Evolutionary conservation across 2,888 invertebrate species (phyloP), one percentile per base, ranked within the genome.

Genomic region (Rhagophthalmus giganteus): DNA sequence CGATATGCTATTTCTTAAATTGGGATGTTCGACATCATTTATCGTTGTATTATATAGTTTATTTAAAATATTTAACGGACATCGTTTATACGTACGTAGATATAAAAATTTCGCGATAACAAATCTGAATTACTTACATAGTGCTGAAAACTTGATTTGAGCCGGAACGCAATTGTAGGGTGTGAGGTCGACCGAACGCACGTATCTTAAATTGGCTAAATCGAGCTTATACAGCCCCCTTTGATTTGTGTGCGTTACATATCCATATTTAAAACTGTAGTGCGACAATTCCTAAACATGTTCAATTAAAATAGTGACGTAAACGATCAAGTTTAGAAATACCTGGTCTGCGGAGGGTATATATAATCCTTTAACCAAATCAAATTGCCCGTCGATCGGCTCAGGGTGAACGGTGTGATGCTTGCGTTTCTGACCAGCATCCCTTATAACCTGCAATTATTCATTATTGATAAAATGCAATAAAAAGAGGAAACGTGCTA

Each of bases 331-430:
- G 2, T 4, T 3, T 5, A 4, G 8, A 37, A 55, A 55, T 63
- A 81, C 81, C 74, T 81, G 79, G 51, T 73, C 71, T 13, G 78
- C 69, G 10, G 81, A 79, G 3, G 84, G 85, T 56, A 85, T 79
- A 68, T 81, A 84, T 15, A 85, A 73, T 42, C 81, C 79, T 59
- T 80, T 78, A 2, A 87, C 86, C 61, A 86, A 76, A 73, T 88
- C 87, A 69, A 87, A 87, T 67, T 86, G 85, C 8, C 86, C 86
- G 64, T 87, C 86, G 30, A 88, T 85, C 1, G 87, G 87, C 66
- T 87, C 85, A 1, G 85, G 85, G 68, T 86, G 85, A 1, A 85
- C 84, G 0, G 85, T 84, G 66, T 84, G 84, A 69, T 88, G 88
- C 66, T 85, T 85, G 45, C 82, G 77, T 68, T 84, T 84, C 68